Percentiles rank a stretch among this genome's conserved stretches.
phyloP scores from a whole-genome alignment of 2,113 vertebrate genomes.

The Forbesichthys papilliferus region DNA sequence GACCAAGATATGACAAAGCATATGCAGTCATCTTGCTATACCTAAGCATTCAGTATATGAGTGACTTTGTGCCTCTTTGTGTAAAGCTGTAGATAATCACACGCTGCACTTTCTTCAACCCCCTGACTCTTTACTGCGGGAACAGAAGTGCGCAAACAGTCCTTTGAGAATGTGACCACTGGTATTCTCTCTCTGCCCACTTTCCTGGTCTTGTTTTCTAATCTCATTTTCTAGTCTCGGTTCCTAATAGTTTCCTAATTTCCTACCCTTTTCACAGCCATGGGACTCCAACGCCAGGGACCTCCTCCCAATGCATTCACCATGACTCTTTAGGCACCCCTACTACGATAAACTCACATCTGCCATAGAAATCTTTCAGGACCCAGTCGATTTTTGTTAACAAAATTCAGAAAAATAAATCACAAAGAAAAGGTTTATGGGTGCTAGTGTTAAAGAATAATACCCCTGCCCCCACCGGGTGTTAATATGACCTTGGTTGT shows the following conservation, averaged over 20 bases:
- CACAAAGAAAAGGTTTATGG: background rate
- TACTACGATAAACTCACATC: constrained; percentile 18
- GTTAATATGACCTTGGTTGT: constrained; percentile 20
- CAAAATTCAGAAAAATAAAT: background rate
- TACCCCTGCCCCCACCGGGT: background rate
- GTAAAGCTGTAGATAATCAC: too few species aligned
- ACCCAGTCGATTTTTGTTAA: background rate
- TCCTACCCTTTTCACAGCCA: constrained; percentile 31
- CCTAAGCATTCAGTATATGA: background rate
- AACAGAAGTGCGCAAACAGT: constrained; percentile 21
- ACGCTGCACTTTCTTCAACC: background rate
- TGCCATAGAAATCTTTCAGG: background rate
- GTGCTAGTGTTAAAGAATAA: background rate
- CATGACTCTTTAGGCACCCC: constrained; percentile 31
- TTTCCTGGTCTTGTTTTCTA: too few species aligned
- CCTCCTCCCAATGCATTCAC: constrained; percentile 47
- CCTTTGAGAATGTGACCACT: too few species aligned
- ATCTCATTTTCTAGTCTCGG: constrained; percentile 30
- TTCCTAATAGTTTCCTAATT: background rate
- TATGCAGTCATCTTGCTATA: background rate
- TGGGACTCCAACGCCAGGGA: constrained; percentile 44
- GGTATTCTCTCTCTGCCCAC: too few species aligned
- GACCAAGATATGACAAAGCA: background rate
- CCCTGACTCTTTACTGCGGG: constrained; percentile 1
- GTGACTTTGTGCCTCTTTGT: too few species aligned